These are phyloP conservation scores for Micromussa lordhowensis DNA, from an alignment of 92 coral and sea anemone species.

Conservation along the genomic window DNA sequence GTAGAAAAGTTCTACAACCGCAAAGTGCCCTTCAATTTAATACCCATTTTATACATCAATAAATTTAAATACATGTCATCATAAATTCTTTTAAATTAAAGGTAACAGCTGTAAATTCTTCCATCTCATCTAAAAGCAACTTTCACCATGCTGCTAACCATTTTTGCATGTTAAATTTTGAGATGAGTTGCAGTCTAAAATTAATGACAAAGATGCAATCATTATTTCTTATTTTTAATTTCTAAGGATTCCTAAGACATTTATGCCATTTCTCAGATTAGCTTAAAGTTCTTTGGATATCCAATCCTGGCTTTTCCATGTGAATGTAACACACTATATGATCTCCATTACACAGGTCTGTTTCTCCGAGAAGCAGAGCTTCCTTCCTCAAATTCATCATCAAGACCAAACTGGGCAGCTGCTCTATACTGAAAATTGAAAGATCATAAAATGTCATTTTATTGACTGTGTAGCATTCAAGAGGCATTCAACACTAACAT, in stretches of 20 bases:
- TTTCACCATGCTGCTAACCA: background rate
- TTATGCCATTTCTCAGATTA: background rate
- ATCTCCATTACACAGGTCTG: conserved; percentile 38
- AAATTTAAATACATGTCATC: no score
- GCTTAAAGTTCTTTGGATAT: background rate
- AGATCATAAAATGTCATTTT: background rate
- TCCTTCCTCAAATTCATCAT: conserved; percentile 24
- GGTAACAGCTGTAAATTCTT: background rate
- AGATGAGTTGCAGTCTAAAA: background rate
- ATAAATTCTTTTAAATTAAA: no score
- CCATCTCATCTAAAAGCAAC: background rate
- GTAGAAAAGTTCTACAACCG: background rate
- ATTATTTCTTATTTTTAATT: background rate
- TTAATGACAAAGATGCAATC: background rate
- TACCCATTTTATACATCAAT: background rate
- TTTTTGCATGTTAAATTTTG: background rate
- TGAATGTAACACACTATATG: background rate
- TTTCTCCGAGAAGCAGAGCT: background rate
- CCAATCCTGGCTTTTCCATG: background rate
- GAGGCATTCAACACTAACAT: background rate
- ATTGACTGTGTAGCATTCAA: background rate
- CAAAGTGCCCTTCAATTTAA: background rate
- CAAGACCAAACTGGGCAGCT: background rate
- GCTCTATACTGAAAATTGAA: conserved; percentile 30
- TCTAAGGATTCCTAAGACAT: background rate